These are phyloP conservation scores for Gobio gobio DNA, from an alignment of 2,113 vertebrate species.

Conservation along the genomic window DNA sequence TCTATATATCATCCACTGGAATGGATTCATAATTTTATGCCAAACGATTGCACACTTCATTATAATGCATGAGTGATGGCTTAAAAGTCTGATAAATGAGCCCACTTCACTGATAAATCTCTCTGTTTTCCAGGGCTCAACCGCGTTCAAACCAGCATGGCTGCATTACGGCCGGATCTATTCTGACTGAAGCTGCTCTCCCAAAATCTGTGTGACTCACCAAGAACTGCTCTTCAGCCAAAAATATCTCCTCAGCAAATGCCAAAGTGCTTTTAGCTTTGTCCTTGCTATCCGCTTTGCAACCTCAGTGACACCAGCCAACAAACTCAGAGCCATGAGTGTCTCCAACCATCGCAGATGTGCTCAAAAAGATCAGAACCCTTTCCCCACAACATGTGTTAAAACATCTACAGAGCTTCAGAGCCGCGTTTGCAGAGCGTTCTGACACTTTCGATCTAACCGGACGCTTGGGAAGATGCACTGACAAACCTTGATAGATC, in stretches of 20 bases:
- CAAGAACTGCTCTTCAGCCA: slow-evolving; percentile 33
- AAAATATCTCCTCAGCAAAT: slow-evolving; percentile 34
- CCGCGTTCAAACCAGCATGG: slow-evolving; percentile 1
- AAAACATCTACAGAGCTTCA: background rate
- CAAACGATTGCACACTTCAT: slow-evolving; percentile 23
- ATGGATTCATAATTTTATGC: slow-evolving; percentile 8
- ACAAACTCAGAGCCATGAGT: background rate
- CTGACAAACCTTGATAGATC: background rate
- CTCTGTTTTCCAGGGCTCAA: slow-evolving; percentile 17
- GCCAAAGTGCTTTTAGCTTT: slow-evolving; percentile 41
- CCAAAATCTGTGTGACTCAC: slow-evolving; percentile 27
- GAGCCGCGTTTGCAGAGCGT: background rate
- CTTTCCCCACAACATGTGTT: background rate
- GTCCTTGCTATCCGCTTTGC: slow-evolving; percentile 37
- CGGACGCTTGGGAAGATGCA: background rate
- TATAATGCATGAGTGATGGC: background rate
- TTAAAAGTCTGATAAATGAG: slow-evolving; percentile 19
- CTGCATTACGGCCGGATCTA: background rate
- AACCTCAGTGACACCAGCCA: background rate
- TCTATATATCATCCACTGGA: slow-evolving; percentile 9
- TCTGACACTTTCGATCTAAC: background rate
- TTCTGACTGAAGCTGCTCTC: slow-evolving; percentile 14
- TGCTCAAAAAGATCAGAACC: too few species aligned
- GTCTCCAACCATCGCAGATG: background rate
- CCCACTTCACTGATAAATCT: slow-evolving; percentile 9